A percentile compares a stretch with the other conserved stretches of the same genome.
Conservation (phyloP, 1,140 invertebrate genomes). For the Rhopalosiphum maidis region DNA sequence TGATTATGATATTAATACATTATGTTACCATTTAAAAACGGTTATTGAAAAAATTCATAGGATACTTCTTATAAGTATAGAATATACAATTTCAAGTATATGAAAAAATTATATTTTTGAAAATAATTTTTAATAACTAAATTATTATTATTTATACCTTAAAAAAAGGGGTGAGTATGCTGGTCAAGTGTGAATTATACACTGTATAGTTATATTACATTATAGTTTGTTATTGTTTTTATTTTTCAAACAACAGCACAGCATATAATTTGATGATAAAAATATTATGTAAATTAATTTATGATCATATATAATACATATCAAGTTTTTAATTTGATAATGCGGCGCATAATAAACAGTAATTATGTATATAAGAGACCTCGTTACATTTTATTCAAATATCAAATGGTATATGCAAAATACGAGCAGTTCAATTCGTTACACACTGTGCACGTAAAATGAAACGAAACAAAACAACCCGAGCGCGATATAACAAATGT, state of each 20-base stretch:
- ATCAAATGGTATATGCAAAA: background rate
- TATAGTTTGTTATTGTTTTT: background rate
- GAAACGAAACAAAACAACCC: background rate
- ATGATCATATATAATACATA: background rate
- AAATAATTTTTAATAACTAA: too few species aligned
- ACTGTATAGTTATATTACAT: background rate
- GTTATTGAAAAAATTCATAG: too few species aligned
- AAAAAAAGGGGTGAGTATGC: too few species aligned
- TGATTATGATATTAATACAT: too few species aligned
- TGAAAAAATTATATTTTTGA: too few species aligned
- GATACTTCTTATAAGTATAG: too few species aligned
- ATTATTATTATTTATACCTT: too few species aligned
- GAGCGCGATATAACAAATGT: background rate
- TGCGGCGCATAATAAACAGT: background rate
- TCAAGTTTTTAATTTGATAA: background rate
- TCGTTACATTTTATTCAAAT: background rate
- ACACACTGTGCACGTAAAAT: background rate
- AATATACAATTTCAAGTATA: too few species aligned
- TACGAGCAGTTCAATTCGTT: background rate
- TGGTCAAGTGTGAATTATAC: too few species aligned
- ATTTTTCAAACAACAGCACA: background rate
- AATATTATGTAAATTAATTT: background rate
- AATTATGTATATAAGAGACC: background rate
- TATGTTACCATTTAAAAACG: too few species aligned
- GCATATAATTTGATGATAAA: background rate